Conservation (phyloP, 2,888 invertebrate species). For the Platycheirus rosarum region DNA sequence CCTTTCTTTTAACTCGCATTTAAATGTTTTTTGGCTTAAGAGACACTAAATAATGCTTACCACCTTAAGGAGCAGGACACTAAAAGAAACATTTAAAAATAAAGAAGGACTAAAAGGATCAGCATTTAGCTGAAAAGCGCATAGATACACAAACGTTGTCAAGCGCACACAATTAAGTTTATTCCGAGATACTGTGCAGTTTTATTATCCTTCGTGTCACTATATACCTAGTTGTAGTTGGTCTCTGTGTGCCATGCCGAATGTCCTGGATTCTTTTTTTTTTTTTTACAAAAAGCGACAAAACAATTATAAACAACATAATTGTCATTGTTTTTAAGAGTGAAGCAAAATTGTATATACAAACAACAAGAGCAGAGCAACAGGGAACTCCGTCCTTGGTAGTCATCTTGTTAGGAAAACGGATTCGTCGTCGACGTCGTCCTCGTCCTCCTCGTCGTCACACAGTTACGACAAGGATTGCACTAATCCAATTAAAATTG, state of each 20-base stretch:
- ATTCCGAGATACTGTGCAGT: slow-evolving; percentile 4
- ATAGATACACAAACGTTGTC: background rate
- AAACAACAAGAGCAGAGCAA: slow-evolving; percentile 5
- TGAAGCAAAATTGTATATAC: slow-evolving; percentile 31
- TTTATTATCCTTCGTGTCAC: background rate
- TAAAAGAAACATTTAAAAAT: background rate
- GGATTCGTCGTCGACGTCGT: slow-evolving; percentile 12
- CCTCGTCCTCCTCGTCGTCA: background rate
- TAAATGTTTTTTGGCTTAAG: slow-evolving; percentile 29
- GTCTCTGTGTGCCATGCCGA: slow-evolving; percentile 2
- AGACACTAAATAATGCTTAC: slow-evolving; percentile 29
- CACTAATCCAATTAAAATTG: slow-evolving; percentile 71
- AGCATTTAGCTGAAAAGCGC: slow-evolving; percentile 2
- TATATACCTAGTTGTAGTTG: slow-evolving; percentile 12
- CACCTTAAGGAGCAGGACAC: background rate
- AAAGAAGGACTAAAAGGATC: slow-evolving; percentile 8
- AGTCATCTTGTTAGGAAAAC: slow-evolving; percentile 32
- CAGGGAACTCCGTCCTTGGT: slow-evolving; percentile 28
- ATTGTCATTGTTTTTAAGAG: slow-evolving; percentile 31
- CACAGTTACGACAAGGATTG: slow-evolving; percentile 42
- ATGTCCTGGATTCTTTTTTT: slow-evolving; percentile 1
- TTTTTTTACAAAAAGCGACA: slow-evolving; percentile 1
- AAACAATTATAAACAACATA: slow-evolving; percentile 58
- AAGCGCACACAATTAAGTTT: background rate
- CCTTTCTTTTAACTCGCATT: slow-evolving; percentile 10